Evolutionary conservation across 2,888 invertebrate species (phyloP).

Genomic region (Meandrusa payeni): DNA sequence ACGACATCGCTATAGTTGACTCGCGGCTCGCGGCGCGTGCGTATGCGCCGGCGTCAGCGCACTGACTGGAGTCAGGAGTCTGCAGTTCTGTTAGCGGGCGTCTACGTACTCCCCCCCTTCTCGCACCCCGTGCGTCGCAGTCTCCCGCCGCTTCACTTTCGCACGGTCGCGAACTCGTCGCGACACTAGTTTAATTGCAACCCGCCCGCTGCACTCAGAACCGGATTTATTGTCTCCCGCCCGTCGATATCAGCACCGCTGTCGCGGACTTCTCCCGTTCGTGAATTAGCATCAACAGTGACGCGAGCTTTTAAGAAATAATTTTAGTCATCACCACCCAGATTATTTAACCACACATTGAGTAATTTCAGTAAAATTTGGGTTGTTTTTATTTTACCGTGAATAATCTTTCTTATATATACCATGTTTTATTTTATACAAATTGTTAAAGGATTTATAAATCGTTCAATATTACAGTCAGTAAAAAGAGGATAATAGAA

Average conservation of each 20-base stretch:
- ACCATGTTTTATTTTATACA: too few relatives aligned
- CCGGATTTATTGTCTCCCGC: slow-evolving; percentile 76
- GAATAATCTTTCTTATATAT: too few relatives aligned
- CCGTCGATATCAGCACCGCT: slow-evolving; percentile 61
- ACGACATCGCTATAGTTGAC: slow-evolving; percentile 46
- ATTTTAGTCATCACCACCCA: slow-evolving; percentile 12
- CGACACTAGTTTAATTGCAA: slow-evolving; percentile 79
- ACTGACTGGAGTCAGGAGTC: slow-evolving; percentile 48
- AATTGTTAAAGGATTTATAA: too few relatives aligned
- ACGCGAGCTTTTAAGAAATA: slow-evolving; percentile 16
- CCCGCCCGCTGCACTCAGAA: slow-evolving; percentile 59
- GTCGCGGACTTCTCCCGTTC: slow-evolving; percentile 35
- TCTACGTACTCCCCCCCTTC: slow-evolving; percentile 29
- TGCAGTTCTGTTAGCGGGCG: slow-evolving; percentile 24
- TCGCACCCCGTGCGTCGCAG: slow-evolving; percentile 29
- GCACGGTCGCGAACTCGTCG: slow-evolving; percentile 70
- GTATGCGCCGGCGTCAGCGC: slow-evolving; percentile 69
- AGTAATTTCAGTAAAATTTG: too few relatives aligned
- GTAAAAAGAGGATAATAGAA: too few relatives aligned
- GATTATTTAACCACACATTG: too few relatives aligned
- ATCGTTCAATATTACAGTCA: too few relatives aligned
- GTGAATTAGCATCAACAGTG: slow-evolving; percentile 30
- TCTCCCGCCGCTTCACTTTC: slow-evolving; percentile 68
- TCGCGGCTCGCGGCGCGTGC: slow-evolving; percentile 44
- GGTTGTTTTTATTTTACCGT: too few relatives aligned